These are phyloP conservation scores for Brachyalestes nurse DNA, from an alignment of 2,797 vertebrate genomes.

Conservation along the genomic window DNA sequence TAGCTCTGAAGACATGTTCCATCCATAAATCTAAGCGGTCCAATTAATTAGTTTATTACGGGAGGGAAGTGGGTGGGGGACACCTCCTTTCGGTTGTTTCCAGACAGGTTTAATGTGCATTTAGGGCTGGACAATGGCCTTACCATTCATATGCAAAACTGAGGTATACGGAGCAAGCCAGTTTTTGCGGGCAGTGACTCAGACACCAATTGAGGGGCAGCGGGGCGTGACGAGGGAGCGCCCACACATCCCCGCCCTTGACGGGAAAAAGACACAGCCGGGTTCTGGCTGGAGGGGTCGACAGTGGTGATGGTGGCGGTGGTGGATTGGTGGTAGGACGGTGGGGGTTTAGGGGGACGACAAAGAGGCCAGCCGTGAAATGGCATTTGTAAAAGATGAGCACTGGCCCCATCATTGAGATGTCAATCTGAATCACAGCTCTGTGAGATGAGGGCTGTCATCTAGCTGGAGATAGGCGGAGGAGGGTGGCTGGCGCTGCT, in stretches of 20 bases:
- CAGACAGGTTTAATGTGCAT: slow-evolving; percentile 84
- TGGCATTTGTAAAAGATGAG: slow-evolving; percentile 70
- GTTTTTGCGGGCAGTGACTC: slow-evolving; percentile 70
- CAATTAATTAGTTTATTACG: slow-evolving; percentile 78
- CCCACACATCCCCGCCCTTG: slow-evolving; percentile 52
- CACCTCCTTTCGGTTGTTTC: slow-evolving; percentile 67
- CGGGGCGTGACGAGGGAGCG: slow-evolving; percentile 70
- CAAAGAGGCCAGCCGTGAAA: slow-evolving; percentile 74
- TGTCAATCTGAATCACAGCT: slow-evolving; percentile 81
- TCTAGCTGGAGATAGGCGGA: slow-evolving; percentile 51
- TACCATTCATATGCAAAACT: slow-evolving; percentile 78
- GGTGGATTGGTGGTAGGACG: slow-evolving; percentile 3
- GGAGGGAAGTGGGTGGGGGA: slow-evolving; percentile 53
- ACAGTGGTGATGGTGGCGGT: slow-evolving; percentile 14
- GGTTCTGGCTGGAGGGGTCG: slow-evolving; percentile 54
- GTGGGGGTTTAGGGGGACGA: slow-evolving; percentile 36
- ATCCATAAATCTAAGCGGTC: slow-evolving; percentile 64
- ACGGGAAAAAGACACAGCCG: slow-evolving; percentile 49
- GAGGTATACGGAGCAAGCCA: slow-evolving; percentile 74
- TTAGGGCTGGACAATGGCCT: slow-evolving; percentile 71
- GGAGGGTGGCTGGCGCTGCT: slow-evolving; percentile 17
- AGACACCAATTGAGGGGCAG: slow-evolving; percentile 76
- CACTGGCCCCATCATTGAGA: slow-evolving; percentile 83
- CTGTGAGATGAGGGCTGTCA: slow-evolving; percentile 73
- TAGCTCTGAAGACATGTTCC: slow-evolving; percentile 60